Evolutionary conservation across 1,140 invertebrate genomes (phyloP), one percentile per base, ranked within the genome.

Genomic region (Drosophila tristis): DNA sequence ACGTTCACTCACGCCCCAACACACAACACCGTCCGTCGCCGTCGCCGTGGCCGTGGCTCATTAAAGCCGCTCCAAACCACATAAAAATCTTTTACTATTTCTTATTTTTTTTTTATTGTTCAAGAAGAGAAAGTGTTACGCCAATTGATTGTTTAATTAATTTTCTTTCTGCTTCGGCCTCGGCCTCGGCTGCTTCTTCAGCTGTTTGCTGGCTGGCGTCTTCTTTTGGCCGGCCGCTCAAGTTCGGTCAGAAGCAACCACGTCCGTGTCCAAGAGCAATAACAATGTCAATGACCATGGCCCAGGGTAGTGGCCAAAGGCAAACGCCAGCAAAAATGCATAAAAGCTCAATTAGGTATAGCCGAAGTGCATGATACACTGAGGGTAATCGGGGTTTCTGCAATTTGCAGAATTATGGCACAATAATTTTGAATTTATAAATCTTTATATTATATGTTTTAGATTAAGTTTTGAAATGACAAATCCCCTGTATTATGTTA

Each of bases 71-170:
- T 31, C 56, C 56, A 50, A 49, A 45, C 66, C 66, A 70, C 66
- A 70, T 70, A 58, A 70, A 70, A 70, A 70, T 70, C 66, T 70
- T 71, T 71, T 78, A 81, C 67, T 70, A 61, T 71, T 87, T 59
- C 61, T 44, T 39, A 58, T 56, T 59, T 76, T 78, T 76, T 60
- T 85, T 84, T 85, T 76, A 81, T 86, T 87, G 82, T 80, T 87
- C 56, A 86, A 87, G 84, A 87, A 89, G 84, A 89, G 84, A 89
- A 89, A 89, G 84, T 89, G 84, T 90, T 89, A 90, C 85, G 85
- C 85, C 84, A 90, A 82, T 90, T 80, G 80, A 84, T 85, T 87
- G 82, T 89, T 87, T 87, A 87, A 87, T 87, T 87, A 84, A 82
- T 80, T 90, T 90, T 87, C 65, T 72, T 86, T 81, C 68, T 50